phyloP scores from a whole-genome alignment of 2,797 vertebrate genomes.

The Geotrypetes seraphini region DNA sequence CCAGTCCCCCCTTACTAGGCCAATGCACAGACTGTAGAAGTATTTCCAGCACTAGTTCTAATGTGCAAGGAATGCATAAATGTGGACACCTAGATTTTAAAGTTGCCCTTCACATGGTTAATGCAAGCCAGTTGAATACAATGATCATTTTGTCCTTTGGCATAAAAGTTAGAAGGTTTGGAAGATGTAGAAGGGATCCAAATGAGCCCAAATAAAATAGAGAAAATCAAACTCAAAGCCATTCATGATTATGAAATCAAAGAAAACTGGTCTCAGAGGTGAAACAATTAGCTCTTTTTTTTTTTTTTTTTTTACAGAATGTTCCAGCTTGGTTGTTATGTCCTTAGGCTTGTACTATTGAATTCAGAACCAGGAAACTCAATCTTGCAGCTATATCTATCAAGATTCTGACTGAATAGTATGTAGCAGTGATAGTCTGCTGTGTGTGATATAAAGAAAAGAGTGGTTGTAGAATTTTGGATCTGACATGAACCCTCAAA shows the following conservation, averaged over 20 bases:
- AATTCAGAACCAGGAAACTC: constrained; percentile 54
- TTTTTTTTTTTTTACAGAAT: constrained; percentile 26
- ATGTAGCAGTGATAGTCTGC: constrained; percentile 40
- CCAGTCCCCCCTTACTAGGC: no score
- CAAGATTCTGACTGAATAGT: constrained; percentile 41
- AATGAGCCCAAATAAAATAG: constrained; percentile 31
- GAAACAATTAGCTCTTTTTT: constrained; percentile 47
- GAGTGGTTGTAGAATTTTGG: constrained; percentile 22
- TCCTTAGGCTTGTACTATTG: constrained; percentile 55
- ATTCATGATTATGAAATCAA: constrained; percentile 34
- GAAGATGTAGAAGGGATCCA: constrained; percentile 34
- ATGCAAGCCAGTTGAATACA: no score
- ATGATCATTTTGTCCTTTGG: constrained; percentile 22
- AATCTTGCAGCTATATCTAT: constrained; percentile 58
- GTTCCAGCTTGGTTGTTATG: constrained; percentile 49
- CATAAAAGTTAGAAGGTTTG: constrained; percentile 31
- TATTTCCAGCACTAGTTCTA: no score
- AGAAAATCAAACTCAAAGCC: constrained; percentile 45
- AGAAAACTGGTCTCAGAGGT: constrained; percentile 36
- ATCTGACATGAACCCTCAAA: constrained; percentile 9
- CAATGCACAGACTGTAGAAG: no score
- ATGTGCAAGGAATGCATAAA: no score
- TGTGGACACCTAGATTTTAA: no score
- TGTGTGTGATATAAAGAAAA: constrained; percentile 12
- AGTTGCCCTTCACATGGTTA: no score